Conservation (phyloP, 2,888 invertebrate genomes). For the Onthophagus sagittarius region DNA sequence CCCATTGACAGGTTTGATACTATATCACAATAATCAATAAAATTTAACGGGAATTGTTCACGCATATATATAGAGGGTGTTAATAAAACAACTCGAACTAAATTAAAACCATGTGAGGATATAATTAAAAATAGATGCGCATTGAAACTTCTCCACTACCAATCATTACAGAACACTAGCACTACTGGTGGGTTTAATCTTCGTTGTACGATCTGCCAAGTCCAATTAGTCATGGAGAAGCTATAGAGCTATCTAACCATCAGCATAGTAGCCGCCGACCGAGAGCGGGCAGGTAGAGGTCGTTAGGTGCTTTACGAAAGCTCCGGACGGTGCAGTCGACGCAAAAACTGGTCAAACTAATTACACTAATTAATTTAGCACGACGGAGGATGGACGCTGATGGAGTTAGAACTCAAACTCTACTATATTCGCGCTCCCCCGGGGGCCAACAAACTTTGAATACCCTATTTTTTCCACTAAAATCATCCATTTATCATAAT, state of each 20-base stretch:
- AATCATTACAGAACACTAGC: neutral
- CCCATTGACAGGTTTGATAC: neutral
- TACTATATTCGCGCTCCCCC: neutral
- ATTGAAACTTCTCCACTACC: neutral
- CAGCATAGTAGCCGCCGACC: neutral
- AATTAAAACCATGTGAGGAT: too few species aligned
- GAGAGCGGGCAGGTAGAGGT: neutral
- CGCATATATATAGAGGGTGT: too few species aligned
- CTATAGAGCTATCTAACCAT: constrained; percentile 16
- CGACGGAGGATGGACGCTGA: neutral
- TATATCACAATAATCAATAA: neutral
- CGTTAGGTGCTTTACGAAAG: constrained; percentile 7
- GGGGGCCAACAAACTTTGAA: neutral
- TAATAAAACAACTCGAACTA: too few species aligned
- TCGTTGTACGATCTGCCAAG: constrained; percentile 13
- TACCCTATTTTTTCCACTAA: neutral
- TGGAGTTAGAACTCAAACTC: neutral
- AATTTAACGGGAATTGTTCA: neutral
- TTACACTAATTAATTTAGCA: constrained; percentile 45
- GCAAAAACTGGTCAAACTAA: constrained; percentile 37
- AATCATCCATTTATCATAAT: neutral
- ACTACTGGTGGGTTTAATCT: constrained; percentile 10
- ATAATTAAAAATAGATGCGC: too few species aligned
- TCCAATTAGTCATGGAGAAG: constrained; percentile 22
- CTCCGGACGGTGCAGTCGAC: constrained; percentile 17